These are phyloP conservation scores for Azorinus chamasolen DNA, from an alignment of 2,888 invertebrate species.

Conservation along the genomic window DNA sequence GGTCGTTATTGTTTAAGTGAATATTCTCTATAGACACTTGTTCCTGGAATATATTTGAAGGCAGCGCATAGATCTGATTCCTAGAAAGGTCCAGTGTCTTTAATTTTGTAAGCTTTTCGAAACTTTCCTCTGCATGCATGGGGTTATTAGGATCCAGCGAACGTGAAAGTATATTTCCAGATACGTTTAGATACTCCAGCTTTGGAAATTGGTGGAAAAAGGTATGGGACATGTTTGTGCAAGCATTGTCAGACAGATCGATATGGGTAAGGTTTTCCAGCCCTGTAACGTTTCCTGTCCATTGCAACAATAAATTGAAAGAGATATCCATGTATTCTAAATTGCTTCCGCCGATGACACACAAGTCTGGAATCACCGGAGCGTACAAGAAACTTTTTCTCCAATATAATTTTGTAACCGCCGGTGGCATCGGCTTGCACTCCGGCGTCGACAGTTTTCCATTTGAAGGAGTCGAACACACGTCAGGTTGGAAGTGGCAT, in stretches of 20 bases:
- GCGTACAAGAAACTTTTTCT: constrained; percentile 33
- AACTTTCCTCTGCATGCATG: not conserved
- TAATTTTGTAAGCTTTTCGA: not conserved
- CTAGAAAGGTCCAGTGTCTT: constrained; percentile 14
- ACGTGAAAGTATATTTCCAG: constrained; percentile 30
- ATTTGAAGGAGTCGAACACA: not conserved
- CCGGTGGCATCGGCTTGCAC: not conserved
- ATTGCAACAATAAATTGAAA: constrained; percentile 41
- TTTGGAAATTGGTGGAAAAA: constrained; percentile 40
- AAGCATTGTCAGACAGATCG: constrained; percentile 53
- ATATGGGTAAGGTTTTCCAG: constrained; percentile 30
- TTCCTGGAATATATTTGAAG: not conserved
- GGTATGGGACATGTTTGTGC: not conserved
- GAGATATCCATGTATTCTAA: constrained; percentile 41
- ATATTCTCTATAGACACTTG: not conserved
- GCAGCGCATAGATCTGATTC: constrained; percentile 7
- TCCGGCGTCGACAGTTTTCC: not conserved
- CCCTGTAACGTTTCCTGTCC: constrained; percentile 46
- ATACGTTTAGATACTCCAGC: constrained; percentile 39
- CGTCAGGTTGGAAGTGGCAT: not conserved
- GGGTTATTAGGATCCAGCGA: not conserved
- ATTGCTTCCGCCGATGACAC: constrained; percentile 24
- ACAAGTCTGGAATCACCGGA: not conserved
- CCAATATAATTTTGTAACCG: constrained; percentile 16
- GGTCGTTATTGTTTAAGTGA: constrained; percentile 9